Evolutionary conservation across 2,797 vertebrate genomes (phyloP).

Genomic region (Falco novaeseelandiae): DNA sequence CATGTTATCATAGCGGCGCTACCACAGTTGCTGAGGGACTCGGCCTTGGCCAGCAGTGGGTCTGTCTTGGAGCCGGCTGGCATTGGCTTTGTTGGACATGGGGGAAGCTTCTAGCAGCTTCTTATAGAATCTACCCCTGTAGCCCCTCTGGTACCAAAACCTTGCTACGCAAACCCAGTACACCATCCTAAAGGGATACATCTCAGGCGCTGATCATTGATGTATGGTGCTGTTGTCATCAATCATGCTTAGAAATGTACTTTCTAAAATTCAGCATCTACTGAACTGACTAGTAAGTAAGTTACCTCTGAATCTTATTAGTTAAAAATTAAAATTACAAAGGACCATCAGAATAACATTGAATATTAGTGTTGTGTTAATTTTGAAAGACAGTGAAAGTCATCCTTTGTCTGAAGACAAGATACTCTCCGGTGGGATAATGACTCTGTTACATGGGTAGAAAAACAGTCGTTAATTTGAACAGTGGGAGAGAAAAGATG

Average conservation of each 20-base stretch:
- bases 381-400: neutral
- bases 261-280: neutral
- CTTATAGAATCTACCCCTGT: neutral
- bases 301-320: neutral
- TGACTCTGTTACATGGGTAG: neutral
- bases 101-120: neutral
- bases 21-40: neutral
- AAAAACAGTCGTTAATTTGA: neutral
- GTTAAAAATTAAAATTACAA: neutral
- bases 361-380: neutral
- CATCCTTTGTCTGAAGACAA: neutral
- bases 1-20: neutral
- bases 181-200: neutral
- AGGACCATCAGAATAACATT: neutral
- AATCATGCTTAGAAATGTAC: neutral
- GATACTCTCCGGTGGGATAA: neutral
- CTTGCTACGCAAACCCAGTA: neutral
- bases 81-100: fast-evolving
- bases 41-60: neutral
- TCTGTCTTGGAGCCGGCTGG: too few species aligned
- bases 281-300: neutral
- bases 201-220: neutral
- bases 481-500: neutral
- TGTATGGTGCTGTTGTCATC: neutral
- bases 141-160: neutral